Conservation (phyloP, 2,113 vertebrate species). For the Aptenodytes patagonicus region DNA sequence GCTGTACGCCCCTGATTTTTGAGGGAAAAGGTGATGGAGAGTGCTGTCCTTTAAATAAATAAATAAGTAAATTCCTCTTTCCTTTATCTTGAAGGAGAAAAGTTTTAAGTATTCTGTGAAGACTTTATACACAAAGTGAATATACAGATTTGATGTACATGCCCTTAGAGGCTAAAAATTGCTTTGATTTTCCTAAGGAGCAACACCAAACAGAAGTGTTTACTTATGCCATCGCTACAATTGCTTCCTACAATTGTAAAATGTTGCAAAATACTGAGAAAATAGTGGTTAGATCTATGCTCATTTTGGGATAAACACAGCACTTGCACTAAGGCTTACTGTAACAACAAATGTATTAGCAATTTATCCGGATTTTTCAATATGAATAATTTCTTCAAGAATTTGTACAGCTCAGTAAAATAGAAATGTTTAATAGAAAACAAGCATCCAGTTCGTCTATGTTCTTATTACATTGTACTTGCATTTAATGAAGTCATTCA, state of each 20-base stretch:
- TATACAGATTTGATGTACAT: neutral
- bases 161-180: neutral
- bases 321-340: neutral
- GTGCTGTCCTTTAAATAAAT: neutral
- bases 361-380: neutral
- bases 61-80: neutral
- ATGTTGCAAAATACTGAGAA: neutral
- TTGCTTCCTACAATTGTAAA: neutral
- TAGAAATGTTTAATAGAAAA: neutral
- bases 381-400: neutral
- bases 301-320: neutral
- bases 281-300: neutral
- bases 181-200: neutral
- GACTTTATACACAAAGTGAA: neutral
- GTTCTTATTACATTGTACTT: neutral
- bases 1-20: accelerated
- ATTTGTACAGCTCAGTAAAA: neutral
- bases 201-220: neutral
- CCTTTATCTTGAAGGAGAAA: neutral
- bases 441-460: neutral
- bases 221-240: neutral
- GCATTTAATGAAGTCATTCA: neutral
- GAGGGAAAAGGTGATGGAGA: neutral
- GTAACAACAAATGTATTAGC: neutral
- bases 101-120: neutral